Percentiles rank a stretch among this genome's conserved stretches.
phyloP scores from a whole-genome alignment of 2,797 vertebrate species.

The Glossophaga mutica region DNA sequence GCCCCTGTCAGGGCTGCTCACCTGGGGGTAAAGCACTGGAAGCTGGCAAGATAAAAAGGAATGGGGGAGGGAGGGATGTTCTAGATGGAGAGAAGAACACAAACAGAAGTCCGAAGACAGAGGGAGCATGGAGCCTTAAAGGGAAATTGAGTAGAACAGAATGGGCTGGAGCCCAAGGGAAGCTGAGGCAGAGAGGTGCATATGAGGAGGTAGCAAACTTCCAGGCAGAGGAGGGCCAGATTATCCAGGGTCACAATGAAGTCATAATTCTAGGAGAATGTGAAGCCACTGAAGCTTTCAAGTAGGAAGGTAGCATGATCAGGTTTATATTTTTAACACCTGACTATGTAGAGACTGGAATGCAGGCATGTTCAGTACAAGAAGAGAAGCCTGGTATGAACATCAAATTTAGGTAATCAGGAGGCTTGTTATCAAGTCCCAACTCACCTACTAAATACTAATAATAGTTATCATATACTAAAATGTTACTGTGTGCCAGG shows the following conservation, averaged over 20 bases:
- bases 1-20: neutral
- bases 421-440: neutral
- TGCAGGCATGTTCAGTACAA: neutral
- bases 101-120: neutral
- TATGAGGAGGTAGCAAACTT: neutral
- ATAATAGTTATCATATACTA: neutral
- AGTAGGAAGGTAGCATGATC: neutral
- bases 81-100: neutral
- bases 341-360: neutral
- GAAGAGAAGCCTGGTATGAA: neutral
- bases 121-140: neutral
- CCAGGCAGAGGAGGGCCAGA: neutral
- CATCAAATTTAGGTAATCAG: neutral
- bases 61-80: neutral
- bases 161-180: no score
- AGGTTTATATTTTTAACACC: neutral
- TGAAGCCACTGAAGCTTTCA: neutral
- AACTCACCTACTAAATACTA: neutral
- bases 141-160: neutral
- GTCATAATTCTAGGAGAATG: neutral
- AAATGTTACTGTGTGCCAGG: neutral
- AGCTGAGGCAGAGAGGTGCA: fast-evolving
- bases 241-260: neutral
- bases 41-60: neutral
- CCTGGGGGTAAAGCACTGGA: neutral